Conservation (phyloP, 1,140 invertebrate genomes). For the Mizuhopecten yessoensis region DNA sequence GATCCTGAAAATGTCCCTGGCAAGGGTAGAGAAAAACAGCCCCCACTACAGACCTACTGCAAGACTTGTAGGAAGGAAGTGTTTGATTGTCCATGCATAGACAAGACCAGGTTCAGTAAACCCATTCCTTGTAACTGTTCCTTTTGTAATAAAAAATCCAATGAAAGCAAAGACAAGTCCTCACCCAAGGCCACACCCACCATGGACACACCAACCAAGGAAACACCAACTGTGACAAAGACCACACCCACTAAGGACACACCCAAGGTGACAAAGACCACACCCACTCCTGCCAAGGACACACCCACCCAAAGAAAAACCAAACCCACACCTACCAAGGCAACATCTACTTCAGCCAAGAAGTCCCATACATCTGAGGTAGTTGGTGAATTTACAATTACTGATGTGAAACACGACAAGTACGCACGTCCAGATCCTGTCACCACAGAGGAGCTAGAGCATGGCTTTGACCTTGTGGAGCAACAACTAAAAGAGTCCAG, state of each 20-base stretch:
- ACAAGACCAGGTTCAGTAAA: not conserved
- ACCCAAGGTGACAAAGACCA: not conserved
- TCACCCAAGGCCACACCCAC: not conserved
- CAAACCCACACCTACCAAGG: not conserved
- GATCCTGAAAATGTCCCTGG: not conserved
- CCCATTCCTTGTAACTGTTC: not conserved
- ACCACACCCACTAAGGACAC: not conserved
- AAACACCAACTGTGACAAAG: not conserved
- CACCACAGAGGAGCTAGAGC: slow-evolving; percentile 10
- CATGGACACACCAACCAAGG: too few species aligned
- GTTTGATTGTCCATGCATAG: not conserved
- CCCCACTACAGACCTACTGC: not conserved
- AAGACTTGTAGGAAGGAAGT: not conserved
- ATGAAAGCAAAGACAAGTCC: not conserved
- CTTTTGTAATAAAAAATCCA: not conserved
- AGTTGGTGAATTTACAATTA: not conserved
- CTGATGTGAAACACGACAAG: not conserved
- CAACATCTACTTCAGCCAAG: not conserved
- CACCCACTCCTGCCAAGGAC: not conserved
- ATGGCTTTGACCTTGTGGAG: slow-evolving; percentile 11
- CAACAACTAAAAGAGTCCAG: slow-evolving; percentile 41
- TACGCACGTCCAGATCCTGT: not conserved
- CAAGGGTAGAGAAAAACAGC: not conserved
- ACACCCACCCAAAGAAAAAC: not conserved
- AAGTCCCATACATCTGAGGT: not conserved